These are phyloP conservation scores for Sepioteuthis lessoniana DNA, from an alignment of 2,888 invertebrate species.

Conservation along the genomic window DNA sequence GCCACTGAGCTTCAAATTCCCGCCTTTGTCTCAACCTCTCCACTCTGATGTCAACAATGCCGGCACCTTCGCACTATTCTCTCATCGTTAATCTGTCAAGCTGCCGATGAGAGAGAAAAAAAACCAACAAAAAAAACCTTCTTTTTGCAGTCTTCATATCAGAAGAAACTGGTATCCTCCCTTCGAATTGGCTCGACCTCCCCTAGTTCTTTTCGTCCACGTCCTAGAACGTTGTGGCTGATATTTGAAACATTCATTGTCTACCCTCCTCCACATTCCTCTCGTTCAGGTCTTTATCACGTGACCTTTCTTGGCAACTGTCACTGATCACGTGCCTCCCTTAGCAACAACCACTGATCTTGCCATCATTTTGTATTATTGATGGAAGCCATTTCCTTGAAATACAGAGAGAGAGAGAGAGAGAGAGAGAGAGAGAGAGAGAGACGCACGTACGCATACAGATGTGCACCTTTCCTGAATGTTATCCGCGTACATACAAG, in stretches of 20 bases:
- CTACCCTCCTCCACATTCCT: background rate
- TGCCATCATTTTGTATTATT: background rate
- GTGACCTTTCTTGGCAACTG: conserved; percentile 11
- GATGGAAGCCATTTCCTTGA: background rate
- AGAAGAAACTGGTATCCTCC: background rate
- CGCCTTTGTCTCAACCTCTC: background rate
- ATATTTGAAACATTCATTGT: background rate
- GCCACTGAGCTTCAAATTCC: background rate
- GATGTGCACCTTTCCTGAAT: background rate
- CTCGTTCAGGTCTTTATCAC: background rate
- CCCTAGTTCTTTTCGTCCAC: background rate
- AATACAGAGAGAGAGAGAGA: no score
- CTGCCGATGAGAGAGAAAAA: background rate
- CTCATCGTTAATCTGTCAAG: background rate
- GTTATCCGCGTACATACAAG: no score
- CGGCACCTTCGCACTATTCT: background rate
- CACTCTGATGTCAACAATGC: background rate
- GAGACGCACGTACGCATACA: background rate
- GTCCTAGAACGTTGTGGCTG: background rate
- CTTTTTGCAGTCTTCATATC: background rate
- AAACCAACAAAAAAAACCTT: background rate
- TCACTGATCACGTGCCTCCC: conserved; percentile 11
- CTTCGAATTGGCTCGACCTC: background rate
- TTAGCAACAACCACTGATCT: conserved; percentile 15
- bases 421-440: no score